Evolutionary conservation across 2,888 invertebrate genomes (phyloP).

Genomic region (Dendrolimus houi): DNA sequence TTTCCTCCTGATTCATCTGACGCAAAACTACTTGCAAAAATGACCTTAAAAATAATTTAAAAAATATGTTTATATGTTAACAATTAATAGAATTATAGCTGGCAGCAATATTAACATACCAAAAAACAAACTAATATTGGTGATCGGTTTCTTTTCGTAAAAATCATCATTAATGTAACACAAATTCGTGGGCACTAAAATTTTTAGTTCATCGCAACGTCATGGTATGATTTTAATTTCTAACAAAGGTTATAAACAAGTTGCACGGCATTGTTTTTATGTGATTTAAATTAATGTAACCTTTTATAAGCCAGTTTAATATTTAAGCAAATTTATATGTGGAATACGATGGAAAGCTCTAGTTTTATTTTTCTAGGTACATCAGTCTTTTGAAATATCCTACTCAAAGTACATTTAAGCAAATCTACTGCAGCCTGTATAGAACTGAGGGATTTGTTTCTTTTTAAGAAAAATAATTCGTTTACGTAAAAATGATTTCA

Average conservation of each 20-base stretch:
- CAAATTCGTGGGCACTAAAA: background rate
- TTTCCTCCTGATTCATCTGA: constrained; percentile 1
- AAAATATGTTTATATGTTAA: background rate
- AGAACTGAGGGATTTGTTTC: background rate
- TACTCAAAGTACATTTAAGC: background rate
- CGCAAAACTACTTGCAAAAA: background rate
- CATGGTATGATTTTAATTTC: background rate
- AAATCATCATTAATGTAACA: background rate
- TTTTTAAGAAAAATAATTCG: background rate
- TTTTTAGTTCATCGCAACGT: background rate
- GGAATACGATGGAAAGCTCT: background rate
- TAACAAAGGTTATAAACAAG: background rate
- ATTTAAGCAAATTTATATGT: background rate
- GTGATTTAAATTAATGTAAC: no score
- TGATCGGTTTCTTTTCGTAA: background rate
- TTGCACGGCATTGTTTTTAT: no score
- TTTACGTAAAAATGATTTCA: no score
- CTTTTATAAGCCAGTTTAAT: no score
- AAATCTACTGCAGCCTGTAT: background rate
- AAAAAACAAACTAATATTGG: background rate
- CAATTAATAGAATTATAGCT: background rate
- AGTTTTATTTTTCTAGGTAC: background rate
- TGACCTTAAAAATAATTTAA: background rate
- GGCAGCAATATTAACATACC: background rate
- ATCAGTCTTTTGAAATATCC: background rate